Conservation (phyloP, 1,140 invertebrate genomes). For the Oryzaephilus surinamensis region DNA sequence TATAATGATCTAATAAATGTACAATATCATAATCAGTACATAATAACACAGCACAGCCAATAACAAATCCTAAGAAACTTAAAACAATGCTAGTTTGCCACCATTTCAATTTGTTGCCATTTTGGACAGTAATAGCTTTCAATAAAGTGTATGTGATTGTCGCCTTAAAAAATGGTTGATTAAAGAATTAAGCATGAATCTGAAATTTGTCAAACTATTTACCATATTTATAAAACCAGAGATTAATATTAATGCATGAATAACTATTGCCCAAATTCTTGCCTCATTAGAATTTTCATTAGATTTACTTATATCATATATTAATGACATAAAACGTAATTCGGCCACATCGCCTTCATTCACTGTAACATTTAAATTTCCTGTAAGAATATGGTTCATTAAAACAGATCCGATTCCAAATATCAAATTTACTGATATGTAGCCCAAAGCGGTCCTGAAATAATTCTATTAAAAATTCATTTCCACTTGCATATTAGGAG, state of each 20-base stretch:
- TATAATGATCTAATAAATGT: conserved; percentile 40
- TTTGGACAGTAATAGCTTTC: conserved; percentile 36
- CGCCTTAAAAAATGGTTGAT: conserved; percentile 32
- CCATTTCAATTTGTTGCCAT: conserved; percentile 32
- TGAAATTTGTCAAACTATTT: conserved; percentile 17
- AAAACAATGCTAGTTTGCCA: conserved; percentile 34
- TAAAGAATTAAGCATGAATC: conserved; percentile 1
- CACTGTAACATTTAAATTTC: conserved; percentile 18
- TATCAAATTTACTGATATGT: conserved; percentile 35
- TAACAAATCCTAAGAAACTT: conserved; percentile 31
- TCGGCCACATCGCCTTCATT: conserved; percentile 30
- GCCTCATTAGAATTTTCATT: conserved; percentile 23
- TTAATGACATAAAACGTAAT: conserved; percentile 36
- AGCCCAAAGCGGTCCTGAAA: conserved; percentile 38
- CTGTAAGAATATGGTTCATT: conserved; percentile 35
- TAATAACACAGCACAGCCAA: conserved; percentile 26
- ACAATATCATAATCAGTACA: conserved; percentile 33
- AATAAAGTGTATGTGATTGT: conserved; percentile 39
- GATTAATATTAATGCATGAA: conserved; percentile 36
- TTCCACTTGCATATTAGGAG: conserved; percentile 11
- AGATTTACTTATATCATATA: conserved; percentile 37
- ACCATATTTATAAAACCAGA: conserved; percentile 43
- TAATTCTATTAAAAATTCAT: conserved; percentile 6
- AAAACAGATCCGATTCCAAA: conserved; percentile 36
- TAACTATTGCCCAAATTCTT: conserved; percentile 35